Percentiles rank a stretch among this genome's conserved stretches.
These are phyloP conservation scores for Parnassius smintheus DNA, from an alignment of 2,888 invertebrate genomes.

Conservation along the genomic window DNA sequence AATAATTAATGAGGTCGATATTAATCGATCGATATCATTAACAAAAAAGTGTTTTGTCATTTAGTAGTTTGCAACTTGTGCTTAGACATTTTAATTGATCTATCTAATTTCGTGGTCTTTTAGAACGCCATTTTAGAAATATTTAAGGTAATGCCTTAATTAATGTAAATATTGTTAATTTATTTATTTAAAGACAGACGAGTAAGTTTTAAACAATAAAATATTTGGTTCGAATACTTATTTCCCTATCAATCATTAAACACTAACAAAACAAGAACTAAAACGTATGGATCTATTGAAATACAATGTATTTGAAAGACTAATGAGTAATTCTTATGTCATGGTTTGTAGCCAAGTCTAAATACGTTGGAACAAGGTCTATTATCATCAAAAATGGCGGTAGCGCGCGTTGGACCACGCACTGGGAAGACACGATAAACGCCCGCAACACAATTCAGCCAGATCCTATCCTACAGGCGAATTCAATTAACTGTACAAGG, in stretches of 20 bases:
- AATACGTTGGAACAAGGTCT: constrained; percentile 15
- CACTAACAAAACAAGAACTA: too few relatives aligned
- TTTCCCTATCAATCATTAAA: too few relatives aligned
- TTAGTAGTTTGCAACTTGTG: constrained; percentile 2
- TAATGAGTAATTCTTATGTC: neutral
- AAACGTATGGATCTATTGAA: too few relatives aligned
- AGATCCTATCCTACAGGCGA: constrained; percentile 76
- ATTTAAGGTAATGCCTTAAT: too few relatives aligned
- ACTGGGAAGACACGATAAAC: constrained; percentile 70
- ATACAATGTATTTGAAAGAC: neutral
- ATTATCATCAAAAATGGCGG: constrained; percentile 55
- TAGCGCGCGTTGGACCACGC: constrained; percentile 36
- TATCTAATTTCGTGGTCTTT: too few relatives aligned
- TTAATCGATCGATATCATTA: constrained; percentile 33
- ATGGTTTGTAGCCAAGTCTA: constrained; percentile 5
- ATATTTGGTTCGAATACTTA: too few relatives aligned
- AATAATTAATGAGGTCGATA: constrained; percentile 60
- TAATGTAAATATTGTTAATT: too few relatives aligned
- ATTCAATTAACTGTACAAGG: constrained; percentile 81
- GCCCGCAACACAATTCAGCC: constrained; percentile 67
- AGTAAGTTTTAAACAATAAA: too few relatives aligned
- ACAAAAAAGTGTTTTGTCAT: constrained; percentile 23
- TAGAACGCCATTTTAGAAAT: too few relatives aligned
- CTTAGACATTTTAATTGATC: too few relatives aligned
- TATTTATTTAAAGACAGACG: too few relatives aligned